Evolutionary conservation across 2,113 vertebrate genomes (phyloP).

Genomic region (Rhegmatorhina hoffmannsi): DNA sequence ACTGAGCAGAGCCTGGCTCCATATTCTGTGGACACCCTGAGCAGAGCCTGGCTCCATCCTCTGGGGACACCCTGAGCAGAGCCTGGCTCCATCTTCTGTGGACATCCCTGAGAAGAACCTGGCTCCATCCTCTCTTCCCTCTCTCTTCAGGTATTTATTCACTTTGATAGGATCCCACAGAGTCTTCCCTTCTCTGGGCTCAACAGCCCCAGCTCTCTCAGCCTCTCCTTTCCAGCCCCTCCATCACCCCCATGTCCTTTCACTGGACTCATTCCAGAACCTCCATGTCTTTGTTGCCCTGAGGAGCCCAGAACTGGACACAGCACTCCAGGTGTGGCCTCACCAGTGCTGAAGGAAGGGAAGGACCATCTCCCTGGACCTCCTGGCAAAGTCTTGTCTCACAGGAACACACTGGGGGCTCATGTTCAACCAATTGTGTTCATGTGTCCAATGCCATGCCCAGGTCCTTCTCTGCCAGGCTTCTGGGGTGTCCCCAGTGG

Average conservation of each 20-base stretch:
- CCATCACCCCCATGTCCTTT: background rate
- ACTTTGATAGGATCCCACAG: background rate
- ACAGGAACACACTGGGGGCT: background rate
- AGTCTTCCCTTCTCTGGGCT: background rate
- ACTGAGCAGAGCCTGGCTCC: too few species aligned
- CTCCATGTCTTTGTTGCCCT: background rate
- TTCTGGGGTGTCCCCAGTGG: background rate
- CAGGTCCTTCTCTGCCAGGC: background rate
- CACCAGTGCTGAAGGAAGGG: background rate
- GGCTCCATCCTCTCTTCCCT: background rate
- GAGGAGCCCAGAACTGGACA: background rate
- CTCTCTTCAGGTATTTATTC: background rate
- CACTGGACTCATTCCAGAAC: background rate
- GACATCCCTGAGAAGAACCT: too few species aligned
- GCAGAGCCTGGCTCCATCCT: too few species aligned
- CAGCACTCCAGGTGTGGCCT: background rate
- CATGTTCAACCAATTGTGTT: fast-evolving
- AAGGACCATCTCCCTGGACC: background rate
- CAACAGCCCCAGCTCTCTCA: background rate
- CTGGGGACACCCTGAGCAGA: too few species aligned
- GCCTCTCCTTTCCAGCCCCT: background rate
- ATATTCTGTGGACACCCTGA: too few species aligned
- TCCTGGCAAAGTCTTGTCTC: background rate
- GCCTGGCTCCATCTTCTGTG: too few species aligned
- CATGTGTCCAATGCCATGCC: background rate